Conservation (phyloP, 2,888 invertebrate species). For the Spisula solida region DNA sequence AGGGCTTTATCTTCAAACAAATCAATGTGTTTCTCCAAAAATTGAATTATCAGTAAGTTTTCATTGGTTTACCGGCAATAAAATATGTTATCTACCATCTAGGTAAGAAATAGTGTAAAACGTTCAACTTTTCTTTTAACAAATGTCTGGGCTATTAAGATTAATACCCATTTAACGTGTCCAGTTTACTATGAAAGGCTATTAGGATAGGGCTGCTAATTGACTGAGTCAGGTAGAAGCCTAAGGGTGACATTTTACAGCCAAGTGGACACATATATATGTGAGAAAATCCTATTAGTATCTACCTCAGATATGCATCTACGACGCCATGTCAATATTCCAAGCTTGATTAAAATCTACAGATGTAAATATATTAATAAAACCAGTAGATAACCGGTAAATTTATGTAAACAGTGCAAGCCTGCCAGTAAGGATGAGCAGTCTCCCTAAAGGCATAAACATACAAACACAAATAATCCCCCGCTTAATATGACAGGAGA, state of each 20-base stretch:
- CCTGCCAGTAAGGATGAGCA: background rate
- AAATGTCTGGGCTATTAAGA: background rate
- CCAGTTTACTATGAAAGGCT: background rate
- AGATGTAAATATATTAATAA: constrained; percentile 57
- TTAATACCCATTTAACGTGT: background rate
- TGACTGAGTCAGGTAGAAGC: background rate
- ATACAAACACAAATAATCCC: constrained; percentile 25
- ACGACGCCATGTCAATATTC: constrained; percentile 55
- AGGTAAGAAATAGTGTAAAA: constrained; percentile 4
- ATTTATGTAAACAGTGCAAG: constrained; percentile 35
- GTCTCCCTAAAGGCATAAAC: background rate
- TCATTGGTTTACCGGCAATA: background rate
- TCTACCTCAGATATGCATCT: constrained; percentile 32
- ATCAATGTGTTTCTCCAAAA: background rate
- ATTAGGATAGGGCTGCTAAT: background rate
- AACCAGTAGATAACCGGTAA: constrained; percentile 35
- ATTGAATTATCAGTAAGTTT: background rate
- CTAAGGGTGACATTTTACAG: background rate
- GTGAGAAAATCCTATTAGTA: constrained; percentile 53
- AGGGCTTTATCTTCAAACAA: background rate
- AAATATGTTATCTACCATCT: background rate
- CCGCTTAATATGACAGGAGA: constrained; percentile 17
- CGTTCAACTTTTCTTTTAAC: background rate
- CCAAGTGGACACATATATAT: constrained; percentile 8
- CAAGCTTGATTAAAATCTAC: constrained; percentile 44